Evolutionary conservation across 2,113 vertebrate species (phyloP).

Genomic region (Cromileptes altivelis): DNA sequence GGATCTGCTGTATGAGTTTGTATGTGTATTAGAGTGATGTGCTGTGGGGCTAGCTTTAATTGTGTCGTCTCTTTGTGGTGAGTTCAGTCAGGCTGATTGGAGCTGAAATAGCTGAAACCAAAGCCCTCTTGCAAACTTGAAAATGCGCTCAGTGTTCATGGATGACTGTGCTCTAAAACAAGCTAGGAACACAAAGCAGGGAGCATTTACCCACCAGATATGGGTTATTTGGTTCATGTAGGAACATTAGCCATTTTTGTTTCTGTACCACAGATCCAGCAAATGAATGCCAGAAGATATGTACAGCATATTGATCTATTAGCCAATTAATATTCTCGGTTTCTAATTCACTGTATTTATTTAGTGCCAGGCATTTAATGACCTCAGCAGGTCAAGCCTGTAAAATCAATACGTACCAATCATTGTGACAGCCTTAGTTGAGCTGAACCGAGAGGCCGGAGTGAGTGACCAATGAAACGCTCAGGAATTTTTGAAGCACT

Average conservation of each 20-base stretch:
- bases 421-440: not conserved
- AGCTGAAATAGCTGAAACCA: slow-evolving; percentile 9
- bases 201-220: slow-evolving; percentile 20
- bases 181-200: slow-evolving; percentile 25
- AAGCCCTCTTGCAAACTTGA: slow-evolving; percentile 19
- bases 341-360: slow-evolving; percentile 17
- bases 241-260: not conserved
- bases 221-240: not conserved
- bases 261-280: slow-evolving; percentile 6
- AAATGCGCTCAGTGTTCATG: slow-evolving; percentile 39
- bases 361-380: not conserved
- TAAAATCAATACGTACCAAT: slow-evolving; percentile 16
- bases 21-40: not conserved
- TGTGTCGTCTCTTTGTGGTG: not conserved
- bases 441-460: slow-evolving; percentile 20
- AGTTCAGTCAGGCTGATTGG: not conserved
- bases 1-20: not conserved
- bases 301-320: not conserved
- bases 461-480: slow-evolving; percentile 19
- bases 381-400: slow-evolving; percentile 6
- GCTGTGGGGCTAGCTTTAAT: not conserved
- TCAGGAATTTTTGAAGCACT: slow-evolving; percentile 49
- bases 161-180: slow-evolving; percentile 36
- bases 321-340: not conserved
- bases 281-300: slow-evolving; percentile 2